Evolutionary conservation across 2,888 invertebrate genomes (phyloP), one percentile per base, ranked within the genome.

Genomic region (Eupithecia exiguata): DNA sequence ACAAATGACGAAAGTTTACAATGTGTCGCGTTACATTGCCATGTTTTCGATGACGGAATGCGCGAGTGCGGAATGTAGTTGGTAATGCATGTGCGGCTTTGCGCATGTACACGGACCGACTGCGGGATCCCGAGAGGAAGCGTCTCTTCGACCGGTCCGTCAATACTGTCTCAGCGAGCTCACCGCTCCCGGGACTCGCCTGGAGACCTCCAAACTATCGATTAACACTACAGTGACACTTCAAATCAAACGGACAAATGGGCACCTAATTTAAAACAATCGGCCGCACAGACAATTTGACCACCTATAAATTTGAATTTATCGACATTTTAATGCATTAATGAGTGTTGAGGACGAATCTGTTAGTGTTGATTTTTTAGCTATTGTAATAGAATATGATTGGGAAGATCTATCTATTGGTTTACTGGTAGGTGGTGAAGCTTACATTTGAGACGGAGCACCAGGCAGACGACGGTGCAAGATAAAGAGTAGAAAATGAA

Each of bases 181-280:
- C 69, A 75, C 73, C 71, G 82, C 68, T 70, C 61, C 70, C 66
- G 74, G 63, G 70, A 53, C 72, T 21, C 12, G 21, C 5, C n/a
- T 18, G 36, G 21, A 21, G 73, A 79, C 81, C 81, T 82, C 84
- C 82, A 81, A 85, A 79, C 81, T 84, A 82, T 88, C 87, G 87
- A 88, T 88, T 89, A 87, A 85, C 85, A 84, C 83, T 83, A 79
- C 81, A 83, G 82, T 83, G 86, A 83, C 87, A 86, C 82, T 83
- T 89, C 87, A 89, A 87, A 85, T 89, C 88, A 90, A 88, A 86
- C 84, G 85, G 84, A 92, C 87, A 88, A 91, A 92, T 91, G 89
- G 87, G 83, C 85, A 89, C 87, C 88, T 92, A 89, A 92, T 92
- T 91, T 88, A 88, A 86, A 83, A 82, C 91, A 92, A 92, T 91